A percentile compares a stretch with the other conserved stretches of the same genome.
These are phyloP conservation scores for Rhagoletis pomonella DNA, from an alignment of 1,140 invertebrate species.

Conservation along the genomic window DNA sequence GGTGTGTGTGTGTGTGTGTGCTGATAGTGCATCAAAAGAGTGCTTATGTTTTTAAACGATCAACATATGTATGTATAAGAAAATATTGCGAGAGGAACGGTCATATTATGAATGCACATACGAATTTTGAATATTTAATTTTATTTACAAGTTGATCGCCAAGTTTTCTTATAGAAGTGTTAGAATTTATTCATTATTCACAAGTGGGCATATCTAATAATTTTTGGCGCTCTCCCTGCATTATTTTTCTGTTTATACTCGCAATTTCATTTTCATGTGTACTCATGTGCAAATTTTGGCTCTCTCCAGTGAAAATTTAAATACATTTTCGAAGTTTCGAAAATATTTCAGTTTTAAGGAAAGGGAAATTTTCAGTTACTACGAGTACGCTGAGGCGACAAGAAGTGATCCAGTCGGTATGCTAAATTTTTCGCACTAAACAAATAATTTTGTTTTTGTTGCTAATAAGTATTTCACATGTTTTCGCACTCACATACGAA, in stretches of 20 bases:
- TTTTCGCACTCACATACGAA: not conserved
- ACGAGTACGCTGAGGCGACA: constrained; percentile 1
- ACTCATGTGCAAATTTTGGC: not conserved
- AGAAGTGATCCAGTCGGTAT: not conserved
- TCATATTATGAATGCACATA: no score
- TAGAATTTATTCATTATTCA: no score
- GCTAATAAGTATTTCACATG: not conserved
- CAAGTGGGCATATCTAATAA: no score
- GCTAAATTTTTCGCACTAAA: no score
- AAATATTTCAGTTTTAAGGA: not conserved
- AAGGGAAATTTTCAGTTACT: not conserved
- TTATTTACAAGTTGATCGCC: no score
- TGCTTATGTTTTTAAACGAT: constrained; percentile 29
- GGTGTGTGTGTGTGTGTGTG: constrained; percentile 19
- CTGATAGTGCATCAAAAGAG: not conserved
- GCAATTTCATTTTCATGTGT: not conserved
- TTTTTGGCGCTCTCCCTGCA: no score
- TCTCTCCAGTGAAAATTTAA: constrained; percentile 40
- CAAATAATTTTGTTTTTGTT: constrained; percentile 39
- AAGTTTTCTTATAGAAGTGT: no score
- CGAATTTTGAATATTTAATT: no score
- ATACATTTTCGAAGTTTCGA: constrained; percentile 48
- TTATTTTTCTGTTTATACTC: not conserved
- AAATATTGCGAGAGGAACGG: no score
- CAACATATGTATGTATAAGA: not conserved